Percentiles rank a stretch among this genome's conserved stretches.
phyloP scores from a whole-genome alignment of 2,113 vertebrate genomes.

The Scomber colias region DNA sequence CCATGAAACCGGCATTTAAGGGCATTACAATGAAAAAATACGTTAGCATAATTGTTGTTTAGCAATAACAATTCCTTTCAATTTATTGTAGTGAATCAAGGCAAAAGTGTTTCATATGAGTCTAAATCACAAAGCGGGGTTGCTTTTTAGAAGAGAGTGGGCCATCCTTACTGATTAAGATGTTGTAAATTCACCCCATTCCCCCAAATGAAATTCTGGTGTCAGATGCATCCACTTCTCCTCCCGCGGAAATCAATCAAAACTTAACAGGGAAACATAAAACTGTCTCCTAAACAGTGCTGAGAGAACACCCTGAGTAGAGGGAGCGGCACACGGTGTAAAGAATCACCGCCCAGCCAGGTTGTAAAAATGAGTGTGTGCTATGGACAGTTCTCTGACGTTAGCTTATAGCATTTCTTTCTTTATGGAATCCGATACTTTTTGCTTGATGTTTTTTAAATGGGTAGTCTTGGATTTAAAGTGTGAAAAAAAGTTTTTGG shows the following conservation, averaged over 20 bases:
- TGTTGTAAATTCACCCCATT: constrained; percentile 54
- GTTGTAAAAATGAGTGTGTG: constrained; percentile 8
- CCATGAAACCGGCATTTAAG: constrained; percentile 8
- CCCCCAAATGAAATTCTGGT: constrained; percentile 53
- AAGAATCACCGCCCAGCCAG: constrained; percentile 6
- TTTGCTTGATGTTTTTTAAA: neutral
- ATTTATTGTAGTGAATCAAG: constrained; percentile 18
- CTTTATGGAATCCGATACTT: neutral
- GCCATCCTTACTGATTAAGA: constrained; percentile 56
- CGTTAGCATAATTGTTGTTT: constrained; percentile 39
- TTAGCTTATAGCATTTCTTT: neutral
- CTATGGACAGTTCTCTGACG: neutral
- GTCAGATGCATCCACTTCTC: constrained; percentile 45
- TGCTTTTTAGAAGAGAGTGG: constrained; percentile 10
- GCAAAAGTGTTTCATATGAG: constrained; percentile 16
- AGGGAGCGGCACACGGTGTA: neutral
- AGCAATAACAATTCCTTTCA: constrained; percentile 24
- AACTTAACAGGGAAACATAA: constrained; percentile 45
- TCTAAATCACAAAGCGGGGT: constrained; percentile 41
- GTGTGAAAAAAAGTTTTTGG: neutral
- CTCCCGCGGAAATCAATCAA: constrained; percentile 46
- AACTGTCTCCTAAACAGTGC: constrained; percentile 47
- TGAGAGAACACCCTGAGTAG: constrained; percentile 11
- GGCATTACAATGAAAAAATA: constrained; percentile 11
- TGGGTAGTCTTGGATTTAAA: neutral